phyloP scores from a whole-genome alignment of 2,113 vertebrate species.

The Alouatta palliata region DNA sequence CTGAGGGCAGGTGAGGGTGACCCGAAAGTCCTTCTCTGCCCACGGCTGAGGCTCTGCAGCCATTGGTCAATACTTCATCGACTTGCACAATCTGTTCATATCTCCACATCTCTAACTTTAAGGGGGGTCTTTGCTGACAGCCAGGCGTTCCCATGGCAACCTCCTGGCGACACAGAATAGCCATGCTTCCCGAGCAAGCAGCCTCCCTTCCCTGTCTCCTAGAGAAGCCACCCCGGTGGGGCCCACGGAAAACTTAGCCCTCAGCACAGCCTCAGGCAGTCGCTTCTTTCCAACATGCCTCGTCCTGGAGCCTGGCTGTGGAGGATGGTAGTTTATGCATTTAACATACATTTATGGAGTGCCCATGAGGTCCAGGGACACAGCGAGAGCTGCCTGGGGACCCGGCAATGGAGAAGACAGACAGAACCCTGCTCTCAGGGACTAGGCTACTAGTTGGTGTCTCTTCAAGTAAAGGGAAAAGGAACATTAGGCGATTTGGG shows the following conservation, averaged over 20 bases:
- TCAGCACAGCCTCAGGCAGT: neutral
- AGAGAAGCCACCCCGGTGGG: neutral
- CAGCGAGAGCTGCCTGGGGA: neutral
- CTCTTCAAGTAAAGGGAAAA: neutral
- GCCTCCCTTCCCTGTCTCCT: neutral
- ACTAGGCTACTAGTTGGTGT: neutral
- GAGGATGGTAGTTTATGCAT: neutral
- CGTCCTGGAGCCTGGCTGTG: neutral
- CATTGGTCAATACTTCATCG: slow-evolving; percentile 66
- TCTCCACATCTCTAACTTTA: slow-evolving; percentile 72
- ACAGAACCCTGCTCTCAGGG: neutral
- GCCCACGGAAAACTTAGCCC: neutral
- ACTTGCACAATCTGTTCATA: slow-evolving; percentile 61
- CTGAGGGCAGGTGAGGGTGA: slow-evolving; percentile 12
- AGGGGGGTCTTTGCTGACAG: slow-evolving; percentile 62
- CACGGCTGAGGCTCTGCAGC: neutral
- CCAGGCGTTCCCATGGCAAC: slow-evolving; percentile 76
- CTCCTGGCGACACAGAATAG: slow-evolving; percentile 57
- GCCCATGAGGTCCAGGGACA: neutral
- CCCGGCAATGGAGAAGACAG: neutral
- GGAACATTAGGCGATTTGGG: neutral
- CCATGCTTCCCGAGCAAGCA: neutral
- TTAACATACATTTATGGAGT: neutral
- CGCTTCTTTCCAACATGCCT: neutral
- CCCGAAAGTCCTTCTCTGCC: neutral